These are phyloP conservation scores for Venustaconcha ellipsiformis DNA, from an alignment of 1,140 invertebrate genomes.

Conservation along the genomic window DNA sequence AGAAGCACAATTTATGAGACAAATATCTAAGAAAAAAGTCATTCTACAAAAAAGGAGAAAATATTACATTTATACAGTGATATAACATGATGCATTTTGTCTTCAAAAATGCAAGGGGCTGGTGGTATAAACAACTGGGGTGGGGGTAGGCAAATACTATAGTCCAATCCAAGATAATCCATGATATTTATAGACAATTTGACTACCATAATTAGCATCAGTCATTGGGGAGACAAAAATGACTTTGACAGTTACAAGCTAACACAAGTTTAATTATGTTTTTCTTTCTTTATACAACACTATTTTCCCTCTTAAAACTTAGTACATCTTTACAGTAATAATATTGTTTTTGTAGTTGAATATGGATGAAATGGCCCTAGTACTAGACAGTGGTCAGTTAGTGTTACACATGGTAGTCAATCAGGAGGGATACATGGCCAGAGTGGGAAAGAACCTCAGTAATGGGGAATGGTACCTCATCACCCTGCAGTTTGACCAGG, in stretches of 20 bases:
- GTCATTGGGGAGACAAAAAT: neutral
- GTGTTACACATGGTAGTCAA: slow-evolving; percentile 42
- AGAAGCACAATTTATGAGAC: too few species aligned
- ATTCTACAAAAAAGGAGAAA: too few species aligned
- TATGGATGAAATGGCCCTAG: slow-evolving; percentile 35
- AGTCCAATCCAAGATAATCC: too few species aligned
- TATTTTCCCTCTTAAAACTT: neutral
- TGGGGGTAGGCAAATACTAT: too few species aligned
- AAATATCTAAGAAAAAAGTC: too few species aligned
- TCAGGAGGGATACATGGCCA: slow-evolving; percentile 26
- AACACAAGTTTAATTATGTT: too few species aligned
- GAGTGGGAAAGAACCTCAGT: slow-evolving; percentile 30
- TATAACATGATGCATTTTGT: too few species aligned
- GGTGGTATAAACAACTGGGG: too few species aligned
- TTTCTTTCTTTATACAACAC: neutral
- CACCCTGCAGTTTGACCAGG: slow-evolving; percentile 14
- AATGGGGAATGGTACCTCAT: slow-evolving; percentile 46
- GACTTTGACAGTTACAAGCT: neutral
- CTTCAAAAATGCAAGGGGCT: too few species aligned
- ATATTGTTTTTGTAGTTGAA: slow-evolving; percentile 36
- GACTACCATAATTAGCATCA: neutral
- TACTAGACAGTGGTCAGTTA: slow-evolving; percentile 44
- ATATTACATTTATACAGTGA: too few species aligned
- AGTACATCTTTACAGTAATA: neutral
- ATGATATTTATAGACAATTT: neutral